A percentile compares a stretch with the other conserved stretches of the same genome.
Evolutionary conservation across 2,113 vertebrate genomes (phyloP).

Genomic region (Diadophis punctatus): DNA sequence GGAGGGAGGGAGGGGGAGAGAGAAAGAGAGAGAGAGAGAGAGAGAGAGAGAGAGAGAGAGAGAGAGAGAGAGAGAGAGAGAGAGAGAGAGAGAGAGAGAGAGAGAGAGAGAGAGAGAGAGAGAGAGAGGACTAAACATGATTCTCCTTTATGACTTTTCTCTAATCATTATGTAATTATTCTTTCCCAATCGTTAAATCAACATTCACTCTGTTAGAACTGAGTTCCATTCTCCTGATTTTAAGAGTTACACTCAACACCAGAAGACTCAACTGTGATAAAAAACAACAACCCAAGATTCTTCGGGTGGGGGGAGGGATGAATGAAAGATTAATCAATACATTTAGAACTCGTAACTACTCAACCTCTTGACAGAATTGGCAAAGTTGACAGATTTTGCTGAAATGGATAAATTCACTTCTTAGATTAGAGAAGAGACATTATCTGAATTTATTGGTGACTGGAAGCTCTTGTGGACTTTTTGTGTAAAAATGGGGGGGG

Average conservation of each 20-base stretch:
- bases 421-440: neutral
- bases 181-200: neutral
- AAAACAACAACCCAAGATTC: neutral
- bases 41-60: too few relatives aligned
- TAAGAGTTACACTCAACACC: neutral
- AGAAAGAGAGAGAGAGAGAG: too few relatives aligned
- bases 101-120: too few relatives aligned
- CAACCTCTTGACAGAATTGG: neutral
- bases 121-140: neutral
- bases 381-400: neutral
- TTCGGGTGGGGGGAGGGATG: neutral
- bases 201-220: neutral
- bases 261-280: neutral
- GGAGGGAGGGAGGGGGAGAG: too few relatives aligned
- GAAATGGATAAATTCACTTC: neutral
- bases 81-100: accelerated
- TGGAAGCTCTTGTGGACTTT: neutral
- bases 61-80: too few relatives aligned
- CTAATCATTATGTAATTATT: neutral
- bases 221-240: neutral
- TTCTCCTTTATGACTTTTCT: neutral
- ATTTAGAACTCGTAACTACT: neutral
- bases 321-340: neutral
- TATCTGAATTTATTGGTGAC: neutral
- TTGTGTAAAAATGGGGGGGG: neutral